Evolutionary conservation across 2,113 vertebrate genomes (phyloP).

Genomic region (Malurus elegans): DNA sequence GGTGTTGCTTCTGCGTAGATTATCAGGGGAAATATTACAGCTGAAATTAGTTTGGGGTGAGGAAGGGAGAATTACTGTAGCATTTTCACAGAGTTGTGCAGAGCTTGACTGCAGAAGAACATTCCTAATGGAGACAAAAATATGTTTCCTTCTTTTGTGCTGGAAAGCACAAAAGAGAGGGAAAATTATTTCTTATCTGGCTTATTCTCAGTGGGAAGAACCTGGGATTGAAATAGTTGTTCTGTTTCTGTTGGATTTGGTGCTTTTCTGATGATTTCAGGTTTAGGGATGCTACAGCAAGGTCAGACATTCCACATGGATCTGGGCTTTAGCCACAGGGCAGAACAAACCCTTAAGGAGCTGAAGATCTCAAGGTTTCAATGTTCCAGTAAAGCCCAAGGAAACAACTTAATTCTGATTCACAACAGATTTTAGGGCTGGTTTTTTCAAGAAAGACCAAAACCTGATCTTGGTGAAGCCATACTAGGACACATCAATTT

Average conservation of each 20-base stretch:
- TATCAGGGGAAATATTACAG: neutral
- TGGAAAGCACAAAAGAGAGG: neutral
- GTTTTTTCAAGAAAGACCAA: neutral
- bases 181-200: neutral
- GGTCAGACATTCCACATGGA: neutral
- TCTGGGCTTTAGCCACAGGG: neutral
- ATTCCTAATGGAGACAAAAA: neutral
- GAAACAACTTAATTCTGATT: neutral
- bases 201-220: neutral
- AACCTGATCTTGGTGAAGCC: neutral
- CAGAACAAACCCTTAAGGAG: neutral
- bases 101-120: neutral
- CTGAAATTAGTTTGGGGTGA: neutral
- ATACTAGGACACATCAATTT: neutral
- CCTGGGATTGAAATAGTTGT: neutral
- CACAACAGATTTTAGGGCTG: neutral
- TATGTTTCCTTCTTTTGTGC: neutral
- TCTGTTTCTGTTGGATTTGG: neutral
- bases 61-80: neutral
- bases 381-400: neutral
- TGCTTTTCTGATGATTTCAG: neutral
- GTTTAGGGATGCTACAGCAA: neutral
- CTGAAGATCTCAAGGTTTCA: neutral
- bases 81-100: neutral
- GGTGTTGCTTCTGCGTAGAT: neutral